A percentile compares a stretch with the other conserved stretches of the same genome.
These are phyloP conservation scores for Latrodectus geometricus DNA, from an alignment of 1,140 invertebrate species.

Conservation along the genomic window DNA sequence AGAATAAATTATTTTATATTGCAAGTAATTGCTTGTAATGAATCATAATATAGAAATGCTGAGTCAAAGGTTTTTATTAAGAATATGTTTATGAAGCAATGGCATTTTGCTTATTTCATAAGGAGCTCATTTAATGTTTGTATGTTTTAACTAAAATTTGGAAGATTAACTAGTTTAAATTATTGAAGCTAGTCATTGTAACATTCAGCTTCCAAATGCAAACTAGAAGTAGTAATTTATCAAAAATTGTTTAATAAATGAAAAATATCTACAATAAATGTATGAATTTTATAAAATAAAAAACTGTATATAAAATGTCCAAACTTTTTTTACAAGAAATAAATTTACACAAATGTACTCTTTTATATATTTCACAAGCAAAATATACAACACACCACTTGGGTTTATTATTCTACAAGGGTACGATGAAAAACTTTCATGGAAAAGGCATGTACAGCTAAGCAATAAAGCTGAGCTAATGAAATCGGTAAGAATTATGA, in stretches of 20 bases:
- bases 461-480: not conserved
- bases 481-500: not conserved
- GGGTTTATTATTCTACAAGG: not conserved
- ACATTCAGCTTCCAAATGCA: constrained; percentile 11
- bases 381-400: not conserved
- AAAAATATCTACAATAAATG: no score
- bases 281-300: no score
- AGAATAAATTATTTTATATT: not conserved
- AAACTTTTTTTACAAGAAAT: not conserved
- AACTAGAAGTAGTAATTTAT: not conserved
- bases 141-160: no score
- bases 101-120: no score
- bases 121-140: no score
- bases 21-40: not conserved
- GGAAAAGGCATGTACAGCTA: not conserved
- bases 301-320: no score
- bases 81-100: no score
- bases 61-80: not conserved
- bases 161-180: not conserved
- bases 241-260: no score
- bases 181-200: constrained; percentile 54
- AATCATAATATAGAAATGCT: not conserved
- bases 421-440: not conserved
- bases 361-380: not conserved
- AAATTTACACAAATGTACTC: not conserved